A percentile compares a stretch with the other conserved stretches of the same genome.
phyloP scores from a whole-genome alignment of 2,888 invertebrate species.

The Ethmia dodecea region DNA sequence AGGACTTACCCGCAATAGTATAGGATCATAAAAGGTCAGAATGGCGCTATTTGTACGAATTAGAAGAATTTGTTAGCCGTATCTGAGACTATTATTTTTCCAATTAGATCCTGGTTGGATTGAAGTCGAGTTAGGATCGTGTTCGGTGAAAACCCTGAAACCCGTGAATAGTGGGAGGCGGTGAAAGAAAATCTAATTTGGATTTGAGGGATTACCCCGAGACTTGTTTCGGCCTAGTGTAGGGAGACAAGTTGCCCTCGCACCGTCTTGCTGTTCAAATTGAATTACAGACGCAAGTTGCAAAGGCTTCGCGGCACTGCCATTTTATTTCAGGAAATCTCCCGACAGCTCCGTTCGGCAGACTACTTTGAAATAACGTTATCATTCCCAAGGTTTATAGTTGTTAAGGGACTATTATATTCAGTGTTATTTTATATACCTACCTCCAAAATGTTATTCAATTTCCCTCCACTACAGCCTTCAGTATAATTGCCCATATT shows the following conservation, averaged over 20 bases:
- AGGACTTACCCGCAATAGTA: too few relatives aligned
- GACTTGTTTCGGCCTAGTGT: conserved; percentile 73
- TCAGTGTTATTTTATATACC: too few relatives aligned
- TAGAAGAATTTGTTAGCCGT: too few relatives aligned
- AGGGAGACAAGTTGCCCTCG: conserved; percentile 39
- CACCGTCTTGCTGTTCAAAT: conserved; percentile 50
- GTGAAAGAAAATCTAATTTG: conserved; percentile 76
- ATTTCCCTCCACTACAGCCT: background rate
- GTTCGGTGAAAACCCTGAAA: conserved; percentile 35
- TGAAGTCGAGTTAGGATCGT: conserved; percentile 42
- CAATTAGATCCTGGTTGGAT: conserved; percentile 44
- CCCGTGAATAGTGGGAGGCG: conserved; percentile 65
- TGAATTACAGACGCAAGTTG: conserved; percentile 45
- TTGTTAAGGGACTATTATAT: too few relatives aligned
- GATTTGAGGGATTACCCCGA: conserved; percentile 72
- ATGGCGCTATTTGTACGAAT: too few relatives aligned
- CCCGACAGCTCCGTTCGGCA: background rate
- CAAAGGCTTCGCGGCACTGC: conserved; percentile 42
- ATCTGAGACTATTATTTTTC: conserved; percentile 38
- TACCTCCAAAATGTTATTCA: too few relatives aligned
- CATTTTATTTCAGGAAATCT: conserved; percentile 35
- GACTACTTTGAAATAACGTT: too few relatives aligned
- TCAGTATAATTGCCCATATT: background rate
- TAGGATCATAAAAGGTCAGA: too few relatives aligned
- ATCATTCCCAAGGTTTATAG: too few relatives aligned